Base-by-base conservation (phyloP, 2,888 invertebrate genomes). In the Altica lythri region DNA sequence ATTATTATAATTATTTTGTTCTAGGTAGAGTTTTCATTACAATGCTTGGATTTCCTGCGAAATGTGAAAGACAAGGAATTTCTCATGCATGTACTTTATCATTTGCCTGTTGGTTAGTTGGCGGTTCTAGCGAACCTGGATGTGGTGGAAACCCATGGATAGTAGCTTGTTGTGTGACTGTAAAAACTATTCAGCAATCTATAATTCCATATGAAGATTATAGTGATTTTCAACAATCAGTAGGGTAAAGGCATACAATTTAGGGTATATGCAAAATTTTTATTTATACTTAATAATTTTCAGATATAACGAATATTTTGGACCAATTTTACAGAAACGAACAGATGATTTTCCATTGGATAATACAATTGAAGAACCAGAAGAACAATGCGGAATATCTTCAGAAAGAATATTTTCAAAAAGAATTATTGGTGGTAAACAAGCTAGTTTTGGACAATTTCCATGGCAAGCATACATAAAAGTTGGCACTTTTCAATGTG, bases 401-500 rank as follows among this genome's bases (percentile, higher is more conserved):
- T 78, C 83, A 1, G 78, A 76, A 68, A 75, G 68, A 59, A 67
- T 63, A 63, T 79, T 84, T 14, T 85, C 86, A 69, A 90, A 89
- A 72, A 78, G 91, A 44, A 91, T 92, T 56, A 90, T 92, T 32
- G 92, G 92, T 1, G 91, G 92, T 0, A 78, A 88, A 2, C 88
- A 89, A 62, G 91, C 91, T 0, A 79, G 81, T 61, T 90, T 82
- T 66, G 87, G 85, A 0, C 90, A 90, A 77, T 89, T 89, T 68
- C 91, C 92, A 0, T 92, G 91, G 91, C 91, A 91, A 72, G 90
- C 89, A 0, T 91, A 91, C 66, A 88, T 92, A 57, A 83, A 91
- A 68, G 90, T 91, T 63, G 84, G 86, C 0, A 86, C 89, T 63
- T 91, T 86, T 68, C 91, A 91, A 68, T 92, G 91, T 67, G 91